Conservation (phyloP, 2,888 invertebrate genomes). For the Allacma fusca region DNA sequence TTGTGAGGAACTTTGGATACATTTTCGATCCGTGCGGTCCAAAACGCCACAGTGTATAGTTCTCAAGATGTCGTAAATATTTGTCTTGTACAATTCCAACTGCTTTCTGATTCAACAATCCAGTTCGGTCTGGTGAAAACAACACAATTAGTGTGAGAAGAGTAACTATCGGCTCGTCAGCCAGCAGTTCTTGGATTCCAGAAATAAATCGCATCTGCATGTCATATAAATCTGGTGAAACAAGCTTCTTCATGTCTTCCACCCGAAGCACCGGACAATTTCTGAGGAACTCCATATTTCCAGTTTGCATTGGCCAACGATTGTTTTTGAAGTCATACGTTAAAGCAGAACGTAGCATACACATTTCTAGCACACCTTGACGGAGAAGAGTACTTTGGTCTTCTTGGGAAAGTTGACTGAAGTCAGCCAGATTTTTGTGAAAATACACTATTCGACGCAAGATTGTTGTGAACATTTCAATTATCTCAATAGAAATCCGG, state of each 20-base stretch:
- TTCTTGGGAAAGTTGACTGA: constrained; percentile 55
- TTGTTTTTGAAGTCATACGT: constrained; percentile 63
- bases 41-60: constrained; percentile 54
- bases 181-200: constrained; percentile 64
- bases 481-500: constrained; percentile 60
- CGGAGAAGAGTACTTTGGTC: constrained; percentile 63
- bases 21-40: constrained; percentile 50
- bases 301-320: constrained; percentile 61
- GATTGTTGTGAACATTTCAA: constrained; percentile 63
- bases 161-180: constrained; percentile 65
- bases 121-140: constrained; percentile 65
- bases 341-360: constrained; percentile 65
- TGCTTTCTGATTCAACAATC: constrained; percentile 61
- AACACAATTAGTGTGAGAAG: constrained; percentile 65
- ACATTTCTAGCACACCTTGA: constrained; percentile 66
- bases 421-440: constrained; percentile 62
- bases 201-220: constrained; percentile 65
- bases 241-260: constrained; percentile 62
- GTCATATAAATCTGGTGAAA: constrained; percentile 63
- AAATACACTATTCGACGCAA: constrained; percentile 63
- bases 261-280: constrained; percentile 61
- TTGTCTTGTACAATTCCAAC: constrained; percentile 65
- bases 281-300: constrained; percentile 58
- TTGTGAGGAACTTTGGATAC: constrained; percentile 63
- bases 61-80: constrained; percentile 62